phyloP scores from a whole-genome alignment of 2,113 vertebrate genomes.

The Crocuta crocuta region DNA sequence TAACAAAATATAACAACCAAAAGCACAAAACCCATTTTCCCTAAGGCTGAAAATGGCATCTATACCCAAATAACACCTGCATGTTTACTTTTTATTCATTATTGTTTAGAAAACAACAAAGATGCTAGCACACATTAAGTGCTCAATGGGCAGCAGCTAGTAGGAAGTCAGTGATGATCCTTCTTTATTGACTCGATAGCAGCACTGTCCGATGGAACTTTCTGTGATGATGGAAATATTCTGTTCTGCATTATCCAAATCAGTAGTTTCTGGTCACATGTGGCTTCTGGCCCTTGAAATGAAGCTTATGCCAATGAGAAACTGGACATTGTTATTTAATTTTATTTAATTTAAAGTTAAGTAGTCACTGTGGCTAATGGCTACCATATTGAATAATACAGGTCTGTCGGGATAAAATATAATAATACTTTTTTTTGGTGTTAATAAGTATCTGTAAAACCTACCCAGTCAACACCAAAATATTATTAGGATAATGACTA shows the following conservation, averaged over 20 bases:
- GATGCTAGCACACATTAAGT: neutral
- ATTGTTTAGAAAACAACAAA: neutral
- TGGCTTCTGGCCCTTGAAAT: neutral
- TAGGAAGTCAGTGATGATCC: neutral
- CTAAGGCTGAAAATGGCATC: neutral
- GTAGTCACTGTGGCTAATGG: neutral
- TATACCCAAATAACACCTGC: neutral
- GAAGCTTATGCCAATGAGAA: neutral
- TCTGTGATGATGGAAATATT: neutral
- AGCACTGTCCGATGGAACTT: neutral
- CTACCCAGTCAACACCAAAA: neutral
- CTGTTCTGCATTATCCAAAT: neutral
- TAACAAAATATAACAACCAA: neutral
- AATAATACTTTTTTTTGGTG: neutral
- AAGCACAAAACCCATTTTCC: neutral
- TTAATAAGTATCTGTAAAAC: constrained; percentile 34
- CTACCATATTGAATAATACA: neutral
- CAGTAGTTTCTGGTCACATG: neutral
- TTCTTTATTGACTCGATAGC: neutral
- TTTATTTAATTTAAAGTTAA: neutral
- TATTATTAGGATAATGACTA: neutral
- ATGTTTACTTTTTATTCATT: neutral
- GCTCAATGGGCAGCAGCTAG: neutral
- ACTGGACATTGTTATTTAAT: neutral
- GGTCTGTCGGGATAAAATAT: neutral